These are phyloP conservation scores for Latrodectus elegans DNA, from an alignment of 2,888 invertebrate genomes.

Conservation along the genomic window DNA sequence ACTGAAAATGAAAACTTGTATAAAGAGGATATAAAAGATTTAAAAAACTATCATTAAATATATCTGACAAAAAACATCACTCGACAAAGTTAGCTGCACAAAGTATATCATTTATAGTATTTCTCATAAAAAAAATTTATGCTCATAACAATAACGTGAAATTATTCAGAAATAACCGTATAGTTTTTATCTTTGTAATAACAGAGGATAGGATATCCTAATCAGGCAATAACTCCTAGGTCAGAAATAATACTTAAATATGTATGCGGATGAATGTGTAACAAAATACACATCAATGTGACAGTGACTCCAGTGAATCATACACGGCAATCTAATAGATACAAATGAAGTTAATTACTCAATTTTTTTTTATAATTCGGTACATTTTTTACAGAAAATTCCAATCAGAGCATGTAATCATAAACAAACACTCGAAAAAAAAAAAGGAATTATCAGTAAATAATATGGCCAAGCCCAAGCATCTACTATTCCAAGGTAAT, in stretches of 20 bases:
- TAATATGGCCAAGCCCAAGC: conserved; percentile 48
- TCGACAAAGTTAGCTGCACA: too few species aligned
- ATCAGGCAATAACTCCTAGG: background rate
- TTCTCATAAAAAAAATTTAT: too few species aligned
- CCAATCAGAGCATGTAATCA: background rate
- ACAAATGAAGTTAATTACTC: too few species aligned
- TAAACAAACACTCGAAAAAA: background rate
- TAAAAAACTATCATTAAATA: too few species aligned
- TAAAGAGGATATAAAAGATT: too few species aligned
- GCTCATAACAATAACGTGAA: too few species aligned
- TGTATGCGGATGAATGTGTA: background rate
- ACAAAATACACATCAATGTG: background rate
- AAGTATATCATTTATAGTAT: too few species aligned
- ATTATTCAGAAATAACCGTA: background rate
- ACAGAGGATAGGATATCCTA: background rate
- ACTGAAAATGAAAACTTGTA: too few species aligned
- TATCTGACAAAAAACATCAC: too few species aligned
- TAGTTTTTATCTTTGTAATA: too few species aligned
- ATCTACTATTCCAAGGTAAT: background rate
- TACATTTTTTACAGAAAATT: too few species aligned
- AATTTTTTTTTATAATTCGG: too few species aligned
- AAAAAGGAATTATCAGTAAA: conserved; percentile 22
- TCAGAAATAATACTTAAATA: conserved; percentile 3
- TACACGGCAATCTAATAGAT: conserved; percentile 3
- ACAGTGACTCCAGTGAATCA: conserved; percentile 3